Conservation (phyloP, 2,113 vertebrate genomes). For the Triplophysa dalaica region DNA sequence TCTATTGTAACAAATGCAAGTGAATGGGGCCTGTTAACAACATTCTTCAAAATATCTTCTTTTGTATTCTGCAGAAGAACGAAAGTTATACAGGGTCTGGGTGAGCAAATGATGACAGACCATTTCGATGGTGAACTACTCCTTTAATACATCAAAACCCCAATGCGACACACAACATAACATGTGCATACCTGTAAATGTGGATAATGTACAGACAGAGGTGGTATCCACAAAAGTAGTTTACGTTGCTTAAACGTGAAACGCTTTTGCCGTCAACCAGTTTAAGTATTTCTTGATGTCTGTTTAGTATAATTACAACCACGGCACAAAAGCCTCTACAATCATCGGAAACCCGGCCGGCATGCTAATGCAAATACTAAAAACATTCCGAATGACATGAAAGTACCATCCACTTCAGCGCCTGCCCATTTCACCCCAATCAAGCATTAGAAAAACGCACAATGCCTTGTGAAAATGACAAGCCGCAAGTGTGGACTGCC, state of each 20-base stretch:
- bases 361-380: slow-evolving; percentile 16
- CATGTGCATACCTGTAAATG: background rate
- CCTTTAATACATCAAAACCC: slow-evolving; percentile 2
- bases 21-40: too few species aligned
- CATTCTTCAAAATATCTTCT: too few species aligned
- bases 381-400: slow-evolving; percentile 16
- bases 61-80: too few species aligned
- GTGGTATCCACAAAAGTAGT: background rate
- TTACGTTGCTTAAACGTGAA: slow-evolving; percentile 3
- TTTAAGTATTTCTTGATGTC: background rate
- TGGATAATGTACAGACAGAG: background rate
- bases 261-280: background rate
- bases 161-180: background rate
- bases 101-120: too few species aligned
- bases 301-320: slow-evolving; percentile 17
- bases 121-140: background rate
- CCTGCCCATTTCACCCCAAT: slow-evolving; percentile 35
- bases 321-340: background rate
- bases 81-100: too few species aligned
- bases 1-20: too few species aligned
- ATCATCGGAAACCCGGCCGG: background rate
- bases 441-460: slow-evolving; percentile 45
- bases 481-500: slow-evolving; percentile 56
- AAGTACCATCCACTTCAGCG: slow-evolving; percentile 38
- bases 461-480: slow-evolving; percentile 56